A percentile compares a stretch with the other conserved stretches of the same genome.
Evolutionary conservation across 2,888 invertebrate species (phyloP).

Genomic region (Dyspetes luteomarginatus): DNA sequence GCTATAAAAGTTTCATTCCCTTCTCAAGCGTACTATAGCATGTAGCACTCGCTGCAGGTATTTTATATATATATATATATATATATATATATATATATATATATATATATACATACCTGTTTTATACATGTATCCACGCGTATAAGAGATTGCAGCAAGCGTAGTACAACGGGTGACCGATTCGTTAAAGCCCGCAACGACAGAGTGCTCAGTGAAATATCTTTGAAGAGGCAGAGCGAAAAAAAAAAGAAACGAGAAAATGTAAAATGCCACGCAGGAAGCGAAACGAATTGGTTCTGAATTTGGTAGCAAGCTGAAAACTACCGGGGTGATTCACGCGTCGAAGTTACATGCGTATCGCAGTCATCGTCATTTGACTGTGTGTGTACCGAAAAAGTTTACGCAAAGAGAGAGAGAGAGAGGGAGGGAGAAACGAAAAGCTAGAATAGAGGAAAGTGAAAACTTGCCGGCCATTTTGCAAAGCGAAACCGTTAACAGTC

Average conservation of each 20-base stretch:
- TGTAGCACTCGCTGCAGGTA: not conserved
- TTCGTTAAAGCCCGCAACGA: no score
- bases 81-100: not conserved
- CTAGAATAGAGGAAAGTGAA: not conserved
- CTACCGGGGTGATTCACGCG: conserved; percentile 1
- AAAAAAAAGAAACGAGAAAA: conserved; percentile 25
- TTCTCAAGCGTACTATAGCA: not conserved
- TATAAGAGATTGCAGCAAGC: not conserved
- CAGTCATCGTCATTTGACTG: not conserved
- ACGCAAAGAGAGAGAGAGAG: conserved; percentile 4
- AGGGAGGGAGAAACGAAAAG: conserved; percentile 4
- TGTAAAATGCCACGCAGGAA: conserved; percentile 14
- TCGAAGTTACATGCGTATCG: conserved; percentile 42
- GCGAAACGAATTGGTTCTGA: not conserved
- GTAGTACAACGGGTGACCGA: no score
- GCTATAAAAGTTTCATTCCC: conserved; percentile 52
- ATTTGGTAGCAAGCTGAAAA: not conserved
- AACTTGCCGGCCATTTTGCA: conserved; percentile 4
- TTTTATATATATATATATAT: conserved; percentile 8
- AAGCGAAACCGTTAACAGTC: not conserved
- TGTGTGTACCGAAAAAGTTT: not conserved
- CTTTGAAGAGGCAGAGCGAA: not conserved
- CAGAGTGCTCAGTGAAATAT: conserved; percentile 26
- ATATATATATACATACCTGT: not conserved
- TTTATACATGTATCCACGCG: not conserved